phyloP scores from a whole-genome alignment of 2,113 vertebrate genomes.

The Synchiropus splendidus region DNA sequence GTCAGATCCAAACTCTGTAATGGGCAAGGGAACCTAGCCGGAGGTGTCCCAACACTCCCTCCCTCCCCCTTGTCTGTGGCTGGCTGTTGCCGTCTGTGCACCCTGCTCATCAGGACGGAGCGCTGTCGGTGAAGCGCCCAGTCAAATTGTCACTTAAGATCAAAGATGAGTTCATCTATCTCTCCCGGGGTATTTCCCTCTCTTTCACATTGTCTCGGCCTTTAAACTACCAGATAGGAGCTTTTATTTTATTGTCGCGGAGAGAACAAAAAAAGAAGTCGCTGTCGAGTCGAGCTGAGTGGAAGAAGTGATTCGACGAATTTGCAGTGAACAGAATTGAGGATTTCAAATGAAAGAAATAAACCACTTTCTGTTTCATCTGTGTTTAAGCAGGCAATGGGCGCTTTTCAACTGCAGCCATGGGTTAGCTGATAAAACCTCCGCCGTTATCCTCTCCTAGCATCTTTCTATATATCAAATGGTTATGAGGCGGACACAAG shows the following conservation, averaged over 20 bases:
- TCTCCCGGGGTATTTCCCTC: constrained; percentile 4
- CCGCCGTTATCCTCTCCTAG: constrained; percentile 14
- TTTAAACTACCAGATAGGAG: not conserved
- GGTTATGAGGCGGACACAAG: constrained; percentile 40
- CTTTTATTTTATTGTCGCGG: constrained; percentile 1
- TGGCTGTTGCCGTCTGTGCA: constrained; percentile 45
- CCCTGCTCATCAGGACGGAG: constrained; percentile 45
- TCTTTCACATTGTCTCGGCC: constrained; percentile 20
- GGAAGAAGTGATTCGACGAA: constrained; percentile 39
- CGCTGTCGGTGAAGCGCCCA: constrained; percentile 50
- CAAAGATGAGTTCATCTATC: constrained; percentile 45
- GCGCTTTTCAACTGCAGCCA: no score
- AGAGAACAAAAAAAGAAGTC: no score
- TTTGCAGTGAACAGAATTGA: no score
- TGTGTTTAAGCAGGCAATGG: constrained; percentile 26
- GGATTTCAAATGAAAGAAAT: constrained; percentile 28
- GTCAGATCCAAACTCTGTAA: constrained; percentile 43
- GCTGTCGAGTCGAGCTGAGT: constrained; percentile 51
- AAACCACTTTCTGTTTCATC: constrained; percentile 25
- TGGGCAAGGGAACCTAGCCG: constrained; percentile 43
- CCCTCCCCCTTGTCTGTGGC: constrained; percentile 25
- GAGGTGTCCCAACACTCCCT: constrained; percentile 35
- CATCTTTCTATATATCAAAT: constrained; percentile 18
- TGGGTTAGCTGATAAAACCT: not conserved
- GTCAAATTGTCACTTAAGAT: constrained; percentile 66